Evolutionary conservation across 2,113 vertebrate genomes (phyloP).

Genomic region (Oceanites oceanicus): DNA sequence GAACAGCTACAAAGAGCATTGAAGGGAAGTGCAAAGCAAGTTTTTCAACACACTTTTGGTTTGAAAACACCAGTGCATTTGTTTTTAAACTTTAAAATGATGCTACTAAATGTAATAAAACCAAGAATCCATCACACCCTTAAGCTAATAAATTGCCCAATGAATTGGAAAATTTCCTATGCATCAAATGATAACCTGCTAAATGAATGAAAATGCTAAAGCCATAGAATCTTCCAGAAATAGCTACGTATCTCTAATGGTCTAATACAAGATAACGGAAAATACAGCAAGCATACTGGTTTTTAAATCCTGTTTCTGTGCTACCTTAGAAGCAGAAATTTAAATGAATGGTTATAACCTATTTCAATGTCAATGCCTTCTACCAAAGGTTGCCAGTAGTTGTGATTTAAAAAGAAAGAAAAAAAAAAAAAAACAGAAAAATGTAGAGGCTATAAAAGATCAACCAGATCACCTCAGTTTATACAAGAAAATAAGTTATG

Average conservation of each 20-base stretch:
- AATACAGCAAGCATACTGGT: not conserved
- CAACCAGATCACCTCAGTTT: not conserved
- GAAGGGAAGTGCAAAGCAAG: not conserved
- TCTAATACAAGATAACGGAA: slow-evolving; percentile 8
- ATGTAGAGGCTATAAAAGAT: not conserved
- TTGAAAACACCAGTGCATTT: not conserved
- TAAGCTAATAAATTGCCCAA: not conserved
- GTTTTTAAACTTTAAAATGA: not conserved
- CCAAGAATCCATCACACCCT: not conserved
- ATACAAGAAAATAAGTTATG: not conserved
- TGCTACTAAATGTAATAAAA: not conserved
- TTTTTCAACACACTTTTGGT: not conserved
- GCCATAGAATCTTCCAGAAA: not conserved
- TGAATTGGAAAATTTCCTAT: not conserved
- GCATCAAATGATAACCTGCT: slow-evolving; percentile 10
- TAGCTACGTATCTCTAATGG: not conserved
- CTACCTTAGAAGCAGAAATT: not conserved
- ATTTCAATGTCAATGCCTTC: slow-evolving; percentile 13
- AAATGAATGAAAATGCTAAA: slow-evolving; percentile 31
- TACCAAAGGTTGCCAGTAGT: not conserved
- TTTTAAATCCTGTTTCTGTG: slow-evolving; percentile 9
- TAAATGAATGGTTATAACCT: not conserved
- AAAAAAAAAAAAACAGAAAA: not conserved
- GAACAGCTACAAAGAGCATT: not conserved
- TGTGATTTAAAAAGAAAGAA: not conserved